Conservation (phyloP, 2,888 invertebrate genomes). For the Drosophila conformis region DNA sequence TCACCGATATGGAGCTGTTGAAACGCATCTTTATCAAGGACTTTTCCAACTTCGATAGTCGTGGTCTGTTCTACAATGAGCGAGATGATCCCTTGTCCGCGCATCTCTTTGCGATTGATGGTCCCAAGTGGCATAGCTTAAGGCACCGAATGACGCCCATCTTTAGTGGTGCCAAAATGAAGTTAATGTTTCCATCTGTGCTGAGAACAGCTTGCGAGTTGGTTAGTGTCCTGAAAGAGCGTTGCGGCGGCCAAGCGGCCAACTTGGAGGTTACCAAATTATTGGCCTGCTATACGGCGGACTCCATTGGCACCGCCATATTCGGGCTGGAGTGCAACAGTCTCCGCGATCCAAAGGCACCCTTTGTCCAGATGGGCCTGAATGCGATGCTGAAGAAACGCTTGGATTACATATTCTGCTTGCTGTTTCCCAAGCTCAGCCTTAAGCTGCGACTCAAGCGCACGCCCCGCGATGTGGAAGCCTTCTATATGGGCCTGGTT, state of each 20-base stretch:
- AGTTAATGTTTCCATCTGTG: conserved; percentile 79
- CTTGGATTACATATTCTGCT: conserved; percentile 43
- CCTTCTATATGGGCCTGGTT: conserved; percentile 85
- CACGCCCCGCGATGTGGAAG: conserved; percentile 64
- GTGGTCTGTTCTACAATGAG: conserved; percentile 79
- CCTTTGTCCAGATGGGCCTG: conserved; percentile 81
- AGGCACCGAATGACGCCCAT: conserved; percentile 81
- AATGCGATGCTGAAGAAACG: conserved; percentile 58
- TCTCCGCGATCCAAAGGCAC: conserved; percentile 82
- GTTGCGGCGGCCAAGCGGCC: background rate
- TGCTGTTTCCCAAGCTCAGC: conserved; percentile 68
- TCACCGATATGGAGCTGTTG: conserved; percentile 76
- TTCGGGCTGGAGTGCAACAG: conserved; percentile 86
- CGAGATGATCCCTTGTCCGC: conserved; percentile 83
- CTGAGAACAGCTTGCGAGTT: conserved; percentile 61
- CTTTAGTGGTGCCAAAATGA: conserved; percentile 83
- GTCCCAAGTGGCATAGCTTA: conserved; percentile 82
- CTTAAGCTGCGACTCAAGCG: conserved; percentile 60
- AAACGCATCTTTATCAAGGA: conserved; percentile 81
- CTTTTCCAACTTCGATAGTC: conserved; percentile 80
- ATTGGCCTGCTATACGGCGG: conserved; percentile 85
- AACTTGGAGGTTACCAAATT: conserved; percentile 85
- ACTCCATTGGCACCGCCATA: conserved; percentile 85
- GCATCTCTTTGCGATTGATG: conserved; percentile 83
- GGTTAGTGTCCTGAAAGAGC: conserved; percentile 42